Evolutionary conservation across 2,113 vertebrate genomes (phyloP).

Genomic region (Lagopus leucura): DNA sequence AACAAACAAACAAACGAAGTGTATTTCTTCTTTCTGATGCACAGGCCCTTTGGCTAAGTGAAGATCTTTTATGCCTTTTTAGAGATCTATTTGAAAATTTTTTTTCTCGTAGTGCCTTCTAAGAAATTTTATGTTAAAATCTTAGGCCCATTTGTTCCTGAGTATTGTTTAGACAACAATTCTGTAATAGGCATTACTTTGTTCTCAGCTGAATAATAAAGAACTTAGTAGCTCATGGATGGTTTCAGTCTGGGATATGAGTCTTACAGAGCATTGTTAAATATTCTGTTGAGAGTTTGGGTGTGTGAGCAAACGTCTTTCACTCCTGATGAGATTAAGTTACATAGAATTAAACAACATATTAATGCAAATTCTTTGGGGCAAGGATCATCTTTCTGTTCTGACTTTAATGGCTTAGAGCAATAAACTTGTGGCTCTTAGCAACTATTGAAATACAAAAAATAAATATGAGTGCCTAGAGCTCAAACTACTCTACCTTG

Average conservation of each 20-base stretch:
- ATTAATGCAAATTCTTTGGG: constrained; percentile 11
- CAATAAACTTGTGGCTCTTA: constrained; percentile 23
- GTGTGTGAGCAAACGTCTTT: constrained; percentile 16
- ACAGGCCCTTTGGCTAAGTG: not conserved
- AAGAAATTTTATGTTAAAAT: not conserved
- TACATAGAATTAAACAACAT: not conserved
- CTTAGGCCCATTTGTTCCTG: not conserved
- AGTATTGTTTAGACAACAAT: not conserved
- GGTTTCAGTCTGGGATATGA: not conserved
- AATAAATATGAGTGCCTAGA: constrained; percentile 38
- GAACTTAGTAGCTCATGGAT: not conserved
- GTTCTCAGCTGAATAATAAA: not conserved
- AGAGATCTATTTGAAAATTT: not conserved
- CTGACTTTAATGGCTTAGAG: constrained; percentile 27
- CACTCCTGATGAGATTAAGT: not conserved
- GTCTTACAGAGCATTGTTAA: not conserved
- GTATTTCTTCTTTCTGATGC: not conserved
- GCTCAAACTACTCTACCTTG: not conserved
- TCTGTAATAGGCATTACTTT: not conserved
- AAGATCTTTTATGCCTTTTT: not conserved
- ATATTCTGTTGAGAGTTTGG: not conserved
- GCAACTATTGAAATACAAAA: constrained; percentile 45
- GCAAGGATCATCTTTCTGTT: constrained; percentile 4
- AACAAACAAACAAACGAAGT: not conserved
- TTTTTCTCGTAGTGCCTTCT: accelerated